Conservation (phyloP, 2,888 invertebrate species). For the Pristionchus mayeri region DNA sequence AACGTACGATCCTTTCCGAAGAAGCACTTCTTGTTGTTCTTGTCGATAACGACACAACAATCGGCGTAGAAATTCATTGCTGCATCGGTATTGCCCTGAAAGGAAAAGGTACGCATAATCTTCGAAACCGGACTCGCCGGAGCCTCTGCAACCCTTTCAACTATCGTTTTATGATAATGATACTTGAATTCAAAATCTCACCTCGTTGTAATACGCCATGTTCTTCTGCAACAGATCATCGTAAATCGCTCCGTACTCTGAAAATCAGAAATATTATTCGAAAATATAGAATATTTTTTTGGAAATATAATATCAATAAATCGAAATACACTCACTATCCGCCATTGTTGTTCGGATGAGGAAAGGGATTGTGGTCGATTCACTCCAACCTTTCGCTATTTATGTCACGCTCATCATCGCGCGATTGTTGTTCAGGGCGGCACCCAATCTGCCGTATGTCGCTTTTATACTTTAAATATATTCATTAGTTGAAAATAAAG, state of each 20-base stretch:
- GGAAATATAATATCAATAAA: background rate
- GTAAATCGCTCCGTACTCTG: background rate
- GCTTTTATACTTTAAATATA: no score
- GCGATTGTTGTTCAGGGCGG: no score
- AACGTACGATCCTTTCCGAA: background rate
- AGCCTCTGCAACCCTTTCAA: no score
- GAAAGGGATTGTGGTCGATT: background rate
- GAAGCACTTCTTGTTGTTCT: background rate
- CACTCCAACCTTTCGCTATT: background rate
- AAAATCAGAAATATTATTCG: background rate
- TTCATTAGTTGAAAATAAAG: no score
- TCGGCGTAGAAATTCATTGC: background rate
- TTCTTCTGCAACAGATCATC: background rate
- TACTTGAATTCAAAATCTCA: background rate
- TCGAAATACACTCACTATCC: conserved; percentile 1
- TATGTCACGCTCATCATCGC: no score
- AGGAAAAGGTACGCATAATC: no score
- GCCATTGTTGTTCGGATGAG: background rate
- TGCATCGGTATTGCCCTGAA: background rate
- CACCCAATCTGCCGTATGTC: no score
- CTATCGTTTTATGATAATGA: no score
- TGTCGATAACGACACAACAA: background rate
- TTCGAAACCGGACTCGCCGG: no score
- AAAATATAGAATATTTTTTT: background rate
- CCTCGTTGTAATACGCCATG: background rate